These are phyloP conservation scores for Ylistrum balloti DNA, from an alignment of 1,140 invertebrate genomes.

Conservation along the genomic window DNA sequence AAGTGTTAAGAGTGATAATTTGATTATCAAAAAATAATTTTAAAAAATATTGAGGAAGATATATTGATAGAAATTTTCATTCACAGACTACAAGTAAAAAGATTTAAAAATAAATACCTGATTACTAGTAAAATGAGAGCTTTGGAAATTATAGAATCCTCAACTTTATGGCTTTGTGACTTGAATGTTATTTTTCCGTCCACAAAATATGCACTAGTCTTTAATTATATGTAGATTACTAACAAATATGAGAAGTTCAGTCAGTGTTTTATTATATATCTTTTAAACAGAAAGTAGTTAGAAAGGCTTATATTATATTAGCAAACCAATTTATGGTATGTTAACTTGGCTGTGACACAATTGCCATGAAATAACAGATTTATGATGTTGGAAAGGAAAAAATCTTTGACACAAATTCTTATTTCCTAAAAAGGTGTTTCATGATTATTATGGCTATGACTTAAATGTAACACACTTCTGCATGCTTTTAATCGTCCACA, in stretches of 20 bases:
- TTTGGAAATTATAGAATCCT: no score
- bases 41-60: no score
- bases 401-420: not conserved
- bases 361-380: not conserved
- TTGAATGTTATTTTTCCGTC: not conserved
- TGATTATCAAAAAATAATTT: no score
- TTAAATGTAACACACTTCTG: not conserved
- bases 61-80: no score
- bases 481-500: not conserved
- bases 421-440: not conserved
- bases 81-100: no score
- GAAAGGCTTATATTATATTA: not conserved
- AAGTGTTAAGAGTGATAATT: no score
- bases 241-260: not conserved
- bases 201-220: not conserved
- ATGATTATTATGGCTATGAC: not conserved
- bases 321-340: no score
- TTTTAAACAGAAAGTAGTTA: not conserved
- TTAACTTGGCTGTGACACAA: not conserved
- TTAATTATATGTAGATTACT: not conserved
- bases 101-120: no score
- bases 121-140: no score
- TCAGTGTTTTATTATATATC: not conserved
- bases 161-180: not conserved
- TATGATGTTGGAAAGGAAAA: not conserved